phyloP scores from a whole-genome alignment of 2,113 vertebrate genomes.

The Vanacampus margaritifer region DNA sequence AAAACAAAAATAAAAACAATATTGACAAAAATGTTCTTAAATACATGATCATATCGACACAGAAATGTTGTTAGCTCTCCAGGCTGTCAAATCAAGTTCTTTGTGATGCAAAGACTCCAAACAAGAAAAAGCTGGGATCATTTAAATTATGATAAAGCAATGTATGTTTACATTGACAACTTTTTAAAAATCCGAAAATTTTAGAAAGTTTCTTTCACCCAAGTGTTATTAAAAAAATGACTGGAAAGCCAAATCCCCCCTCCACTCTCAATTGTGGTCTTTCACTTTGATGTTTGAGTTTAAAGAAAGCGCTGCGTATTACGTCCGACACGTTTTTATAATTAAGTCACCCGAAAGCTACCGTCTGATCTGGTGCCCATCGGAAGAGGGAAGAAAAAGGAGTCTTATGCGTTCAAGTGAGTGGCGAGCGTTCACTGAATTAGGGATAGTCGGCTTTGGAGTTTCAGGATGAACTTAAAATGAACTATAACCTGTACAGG shows the following conservation, averaged over 20 bases:
- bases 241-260: neutral
- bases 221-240: slow-evolving; percentile 1
- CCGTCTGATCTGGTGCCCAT: neutral
- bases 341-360: neutral
- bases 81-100: too few species aligned
- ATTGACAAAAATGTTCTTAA: too few species aligned
- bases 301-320: neutral
- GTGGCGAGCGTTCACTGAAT: neutral
- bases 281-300: slow-evolving; percentile 4
- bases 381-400: neutral
- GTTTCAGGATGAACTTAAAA: neutral
- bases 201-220: neutral
- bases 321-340: neutral
- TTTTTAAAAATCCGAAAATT: neutral
- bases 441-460: neutral
- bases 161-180: neutral
- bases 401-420: neutral
- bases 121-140: neutral
- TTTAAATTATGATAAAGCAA: neutral
- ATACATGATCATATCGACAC: too few species aligned
- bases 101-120: neutral
- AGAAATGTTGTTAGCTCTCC: too few species aligned
- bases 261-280: neutral
- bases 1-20: too few species aligned
- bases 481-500: neutral